Evolutionary conservation across 1,140 invertebrate species (phyloP), one percentile per base, ranked within the genome.

Genomic region (Halyomorpha halys): DNA sequence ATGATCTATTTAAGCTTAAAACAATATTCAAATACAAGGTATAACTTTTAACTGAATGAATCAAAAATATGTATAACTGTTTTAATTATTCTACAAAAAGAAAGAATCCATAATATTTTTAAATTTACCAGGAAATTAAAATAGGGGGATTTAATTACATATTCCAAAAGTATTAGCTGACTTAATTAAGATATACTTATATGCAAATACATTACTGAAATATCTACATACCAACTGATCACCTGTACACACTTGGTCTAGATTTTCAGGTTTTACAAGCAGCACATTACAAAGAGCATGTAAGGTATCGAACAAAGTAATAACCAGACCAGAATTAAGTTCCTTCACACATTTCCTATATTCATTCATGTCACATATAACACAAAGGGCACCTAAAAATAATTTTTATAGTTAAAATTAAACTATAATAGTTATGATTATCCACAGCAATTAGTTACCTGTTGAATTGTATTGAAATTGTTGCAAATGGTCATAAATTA

Each of bases 351-450:
- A 91, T 73, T 85, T 92, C 34, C 94, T 80, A 53, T 90, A 90
- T 74, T 98, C 96, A 73, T 97, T 97, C 61, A 99, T 89, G 80
- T 99, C 97, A 78, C 93, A 98, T 67, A 99, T 96, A 2, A 91
- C 91, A 74, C 94, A 87, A 90, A 98, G 97, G 3, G 94, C 95
- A 63, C 94, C 89, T 89, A 72, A 64, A 72, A 73, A 71, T 66
- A 68, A 59, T 14, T 13, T 53, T 44, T 54, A 49, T 2, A 27
- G 14, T 27, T 39, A 64, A 61, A 45, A 67, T 45, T 30, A 25
- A 25, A 63, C 47, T 44, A 60, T 69, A 39, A 25, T 61, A 59
- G 47, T 18, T 54, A 30, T 30, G 27, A 39, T 39, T 13, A 39
- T 39, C 34, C 1, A 13, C 59, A 11, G 67, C 51, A 61, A 56